phyloP scores from a whole-genome alignment of 2,888 invertebrate genomes.

The Acheta domesticus region DNA sequence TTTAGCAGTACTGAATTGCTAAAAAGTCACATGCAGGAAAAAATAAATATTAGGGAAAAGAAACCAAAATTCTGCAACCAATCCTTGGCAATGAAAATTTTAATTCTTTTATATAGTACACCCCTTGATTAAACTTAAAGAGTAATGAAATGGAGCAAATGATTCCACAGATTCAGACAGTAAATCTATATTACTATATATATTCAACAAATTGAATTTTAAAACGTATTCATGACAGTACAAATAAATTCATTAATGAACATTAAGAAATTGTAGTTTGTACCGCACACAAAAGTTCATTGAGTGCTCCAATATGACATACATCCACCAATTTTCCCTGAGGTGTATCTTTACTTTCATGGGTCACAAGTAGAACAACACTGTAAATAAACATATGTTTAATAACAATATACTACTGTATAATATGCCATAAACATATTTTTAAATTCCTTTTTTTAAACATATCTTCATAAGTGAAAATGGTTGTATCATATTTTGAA shows the following conservation, averaged over 20 bases:
- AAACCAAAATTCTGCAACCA: no score
- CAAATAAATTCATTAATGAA: not conserved
- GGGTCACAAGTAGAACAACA: not conserved
- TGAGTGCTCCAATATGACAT: not conserved
- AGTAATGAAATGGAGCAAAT: no score
- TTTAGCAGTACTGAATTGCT: no score
- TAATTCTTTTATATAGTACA: no score
- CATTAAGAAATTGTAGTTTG: not conserved
- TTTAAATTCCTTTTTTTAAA: not conserved
- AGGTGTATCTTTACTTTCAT: not conserved
- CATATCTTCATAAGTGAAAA: not conserved
- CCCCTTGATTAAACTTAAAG: no score
- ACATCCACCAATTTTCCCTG: not conserved
- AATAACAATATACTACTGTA: not conserved
- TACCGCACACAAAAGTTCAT: not conserved
- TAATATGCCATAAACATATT: slow-evolving; percentile 11
- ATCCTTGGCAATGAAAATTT: no score
- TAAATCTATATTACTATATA: no score
- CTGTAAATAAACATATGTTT: not conserved
- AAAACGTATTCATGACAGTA: not conserved
- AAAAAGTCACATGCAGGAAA: no score
- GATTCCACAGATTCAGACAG: no score
- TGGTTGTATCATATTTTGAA: slow-evolving; percentile 7
- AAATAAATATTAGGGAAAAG: no score
- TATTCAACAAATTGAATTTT: not conserved